phyloP scores from a whole-genome alignment of 2,888 invertebrate species.

The Ectemnius lituratus region DNA sequence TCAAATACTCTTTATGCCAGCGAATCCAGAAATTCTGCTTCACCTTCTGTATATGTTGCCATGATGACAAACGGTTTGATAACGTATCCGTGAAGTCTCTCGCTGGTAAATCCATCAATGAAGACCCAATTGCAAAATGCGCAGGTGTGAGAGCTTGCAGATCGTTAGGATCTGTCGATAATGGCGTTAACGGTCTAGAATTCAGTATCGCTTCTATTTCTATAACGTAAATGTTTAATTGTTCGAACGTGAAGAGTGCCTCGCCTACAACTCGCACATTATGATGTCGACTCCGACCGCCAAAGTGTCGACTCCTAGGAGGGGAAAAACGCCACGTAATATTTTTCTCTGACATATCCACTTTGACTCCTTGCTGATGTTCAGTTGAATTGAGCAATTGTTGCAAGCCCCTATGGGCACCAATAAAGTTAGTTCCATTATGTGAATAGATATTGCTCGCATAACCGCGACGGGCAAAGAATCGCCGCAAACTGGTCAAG shows the following conservation, averaged over 20 bases:
- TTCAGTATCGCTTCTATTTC: neutral
- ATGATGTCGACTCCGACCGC: constrained; percentile 60
- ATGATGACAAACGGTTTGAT: neutral
- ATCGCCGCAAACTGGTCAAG: constrained; percentile 1
- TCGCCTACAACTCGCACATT: constrained; percentile 51
- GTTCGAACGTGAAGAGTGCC: constrained; percentile 56
- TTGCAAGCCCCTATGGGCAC: constrained; percentile 14
- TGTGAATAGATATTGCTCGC: neutral
- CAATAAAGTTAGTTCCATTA: constrained; percentile 21
- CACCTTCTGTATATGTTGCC: constrained; percentile 4
- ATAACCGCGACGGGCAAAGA: constrained; percentile 1
- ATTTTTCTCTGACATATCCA: constrained; percentile 10
- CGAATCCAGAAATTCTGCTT: constrained; percentile 7
- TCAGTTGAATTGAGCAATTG: constrained; percentile 16
- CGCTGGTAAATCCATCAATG: neutral
- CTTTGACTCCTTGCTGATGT: neutral
- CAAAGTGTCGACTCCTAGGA: constrained; percentile 11
- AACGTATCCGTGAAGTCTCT: neutral
- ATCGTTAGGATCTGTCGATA: constrained; percentile 24
- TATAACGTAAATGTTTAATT: constrained; percentile 35
- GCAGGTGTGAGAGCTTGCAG: constrained; percentile 2
- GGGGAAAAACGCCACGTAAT: constrained; percentile 11
- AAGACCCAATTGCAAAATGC: constrained; percentile 25
- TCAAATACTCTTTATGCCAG: constrained; percentile 10
- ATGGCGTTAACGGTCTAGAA: neutral